Evolutionary conservation across 1,140 invertebrate species (phyloP).

Genomic region (Drosophila mayri): DNA sequence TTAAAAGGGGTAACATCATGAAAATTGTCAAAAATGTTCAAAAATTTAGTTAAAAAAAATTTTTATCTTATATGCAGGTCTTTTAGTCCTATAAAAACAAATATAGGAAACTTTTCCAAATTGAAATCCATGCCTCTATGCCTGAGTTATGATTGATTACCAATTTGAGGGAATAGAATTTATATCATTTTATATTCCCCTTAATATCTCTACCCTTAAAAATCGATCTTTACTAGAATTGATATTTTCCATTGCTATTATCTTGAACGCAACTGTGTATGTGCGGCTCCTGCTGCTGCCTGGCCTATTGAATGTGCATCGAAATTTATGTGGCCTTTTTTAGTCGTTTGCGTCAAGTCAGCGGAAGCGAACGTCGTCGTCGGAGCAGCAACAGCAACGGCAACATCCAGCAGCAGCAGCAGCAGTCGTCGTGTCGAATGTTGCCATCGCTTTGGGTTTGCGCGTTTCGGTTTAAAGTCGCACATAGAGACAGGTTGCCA

Average conservation of each 20-base stretch:
- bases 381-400: slow-evolving; percentile 27
- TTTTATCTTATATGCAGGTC: too few relatives aligned
- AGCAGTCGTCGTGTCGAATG: slow-evolving; percentile 29
- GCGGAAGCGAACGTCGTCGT: slow-evolving; percentile 76
- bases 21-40: too few relatives aligned
- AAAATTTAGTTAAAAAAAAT: too few relatives aligned
- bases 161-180: neutral
- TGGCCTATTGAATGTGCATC: slow-evolving; percentile 77
- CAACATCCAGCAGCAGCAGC: slow-evolving; percentile 25
- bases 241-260: neutral
- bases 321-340: slow-evolving; percentile 81
- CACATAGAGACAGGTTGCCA: slow-evolving; percentile 37
- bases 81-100: too few relatives aligned
- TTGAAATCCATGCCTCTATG: neutral
- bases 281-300: slow-evolving; percentile 34
- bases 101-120: neutral
- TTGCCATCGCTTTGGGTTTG: slow-evolving; percentile 22
- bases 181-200: neutral
- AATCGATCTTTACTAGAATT: neutral
- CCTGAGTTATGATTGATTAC: neutral
- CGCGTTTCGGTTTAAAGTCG: slow-evolving; percentile 18
- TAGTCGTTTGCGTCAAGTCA: slow-evolving; percentile 82
- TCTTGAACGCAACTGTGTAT: neutral
- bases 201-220: too few relatives aligned
- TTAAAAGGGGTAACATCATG: too few relatives aligned